Conservation (phyloP, 2,888 invertebrate genomes). For the Mythimna ferrago region DNA sequence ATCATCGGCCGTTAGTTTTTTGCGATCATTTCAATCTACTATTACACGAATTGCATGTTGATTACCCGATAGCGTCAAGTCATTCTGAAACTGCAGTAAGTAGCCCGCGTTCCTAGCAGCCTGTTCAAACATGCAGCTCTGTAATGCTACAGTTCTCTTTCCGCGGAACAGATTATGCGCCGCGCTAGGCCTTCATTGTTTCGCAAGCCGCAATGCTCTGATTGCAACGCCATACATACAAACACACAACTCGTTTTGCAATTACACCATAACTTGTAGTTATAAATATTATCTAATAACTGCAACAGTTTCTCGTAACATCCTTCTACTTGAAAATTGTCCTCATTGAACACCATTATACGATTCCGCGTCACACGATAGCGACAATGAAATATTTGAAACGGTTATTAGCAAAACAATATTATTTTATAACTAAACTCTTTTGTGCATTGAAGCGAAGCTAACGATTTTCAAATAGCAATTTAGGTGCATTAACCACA, state of each 20-base stretch:
- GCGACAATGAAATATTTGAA: neutral
- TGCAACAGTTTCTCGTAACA: constrained; percentile 34
- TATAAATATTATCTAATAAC: constrained; percentile 62
- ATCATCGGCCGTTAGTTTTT: constrained; percentile 45
- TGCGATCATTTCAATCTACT: constrained; percentile 32
- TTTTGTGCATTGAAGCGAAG: constrained; percentile 50
- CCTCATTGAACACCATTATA: neutral
- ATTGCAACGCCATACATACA: constrained; percentile 84
- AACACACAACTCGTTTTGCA: constrained; percentile 75
- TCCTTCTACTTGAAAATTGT: constrained; percentile 13
- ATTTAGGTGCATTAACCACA: constrained; percentile 69
- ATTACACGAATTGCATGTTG: constrained; percentile 43
- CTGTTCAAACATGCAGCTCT: constrained; percentile 49
- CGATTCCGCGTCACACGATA: neutral
- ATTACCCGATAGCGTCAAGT: constrained; percentile 28
- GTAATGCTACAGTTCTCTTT: constrained; percentile 78
- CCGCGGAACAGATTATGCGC: constrained; percentile 83
- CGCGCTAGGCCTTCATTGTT: constrained; percentile 81
- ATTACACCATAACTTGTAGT: constrained; percentile 74
- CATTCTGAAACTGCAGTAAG: constrained; percentile 30
- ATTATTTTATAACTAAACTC: constrained; percentile 41
- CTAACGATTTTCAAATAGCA: constrained; percentile 64
- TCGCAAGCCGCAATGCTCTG: constrained; percentile 88
- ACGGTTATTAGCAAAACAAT: constrained; percentile 30
- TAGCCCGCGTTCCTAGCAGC: constrained; percentile 34